A percentile compares a stretch with the other conserved stretches of the same genome.
phyloP scores from a whole-genome alignment of 2,113 vertebrate genomes.

The Alexandromys fortis region DNA sequence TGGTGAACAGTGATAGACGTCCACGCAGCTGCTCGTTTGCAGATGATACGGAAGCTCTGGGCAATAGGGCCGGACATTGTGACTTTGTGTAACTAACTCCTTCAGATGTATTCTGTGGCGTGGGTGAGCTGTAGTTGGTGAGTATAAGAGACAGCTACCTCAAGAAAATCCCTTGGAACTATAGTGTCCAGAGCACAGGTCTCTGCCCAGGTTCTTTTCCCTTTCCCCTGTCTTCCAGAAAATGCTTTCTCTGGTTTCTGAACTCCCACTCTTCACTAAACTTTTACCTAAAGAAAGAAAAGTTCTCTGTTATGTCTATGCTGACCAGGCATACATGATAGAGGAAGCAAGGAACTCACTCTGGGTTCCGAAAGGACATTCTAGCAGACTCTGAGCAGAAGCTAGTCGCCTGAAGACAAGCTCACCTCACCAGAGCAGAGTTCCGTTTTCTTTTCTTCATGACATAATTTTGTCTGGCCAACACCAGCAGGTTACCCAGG shows the following conservation, averaged over 20 bases:
- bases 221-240: background rate
- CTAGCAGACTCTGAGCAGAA: background rate
- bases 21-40: background rate
- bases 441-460: background rate
- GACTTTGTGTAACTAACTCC: background rate
- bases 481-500: background rate
- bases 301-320: background rate
- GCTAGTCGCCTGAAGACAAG: background rate
- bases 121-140: background rate
- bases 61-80: background rate
- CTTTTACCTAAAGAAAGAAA: background rate
- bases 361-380: background rate
- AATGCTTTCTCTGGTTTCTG: constrained; percentile 8
- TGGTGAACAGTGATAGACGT: background rate
- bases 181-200: background rate
- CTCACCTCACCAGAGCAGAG: background rate
- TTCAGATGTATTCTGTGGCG: background rate
- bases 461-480: background rate
- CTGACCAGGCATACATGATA: background rate
- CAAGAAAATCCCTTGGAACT: constrained; percentile 21
- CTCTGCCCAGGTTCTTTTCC: background rate
- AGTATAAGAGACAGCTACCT: background rate
- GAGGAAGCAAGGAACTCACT: background rate
- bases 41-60: background rate
- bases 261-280: background rate